Evolutionary conservation across 2,888 invertebrate genomes (phyloP).

Genomic region (Rugalucina vietnamica): DNA sequence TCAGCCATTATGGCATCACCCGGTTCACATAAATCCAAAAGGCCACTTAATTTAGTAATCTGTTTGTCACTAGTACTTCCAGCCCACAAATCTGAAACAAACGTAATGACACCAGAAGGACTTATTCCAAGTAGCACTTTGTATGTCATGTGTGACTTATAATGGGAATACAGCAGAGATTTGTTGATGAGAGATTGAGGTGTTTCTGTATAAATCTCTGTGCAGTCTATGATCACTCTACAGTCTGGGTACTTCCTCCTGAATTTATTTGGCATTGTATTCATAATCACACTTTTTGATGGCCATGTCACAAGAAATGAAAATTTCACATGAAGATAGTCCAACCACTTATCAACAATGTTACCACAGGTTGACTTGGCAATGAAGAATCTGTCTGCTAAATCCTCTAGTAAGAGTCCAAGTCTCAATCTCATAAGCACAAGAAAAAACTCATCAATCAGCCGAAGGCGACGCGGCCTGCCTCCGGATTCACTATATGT

Average conservation of each 20-base stretch:
- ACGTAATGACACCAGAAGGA: conserved; percentile 51
- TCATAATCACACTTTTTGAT: neutral
- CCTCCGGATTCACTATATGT: neutral
- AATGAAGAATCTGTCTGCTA: conserved; percentile 38
- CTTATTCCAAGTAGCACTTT: conserved; percentile 55
- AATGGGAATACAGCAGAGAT: conserved; percentile 44
- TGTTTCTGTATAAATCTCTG: conserved; percentile 54
- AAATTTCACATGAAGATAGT: conserved; percentile 28
- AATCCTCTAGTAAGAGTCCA: conserved; percentile 39
- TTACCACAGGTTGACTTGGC: conserved; percentile 27
- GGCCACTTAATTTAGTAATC: conserved; percentile 34
- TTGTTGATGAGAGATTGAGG: conserved; percentile 38
- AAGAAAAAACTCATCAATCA: conserved; percentile 44
- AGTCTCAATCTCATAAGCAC: conserved; percentile 43
- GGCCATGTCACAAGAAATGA: conserved; percentile 30
- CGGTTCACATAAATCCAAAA: conserved; percentile 49
- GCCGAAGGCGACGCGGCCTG: conserved; percentile 22
- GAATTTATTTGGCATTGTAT: conserved; percentile 43
- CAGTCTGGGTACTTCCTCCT: conserved; percentile 36
- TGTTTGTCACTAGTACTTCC: conserved; percentile 58
- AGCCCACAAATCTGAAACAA: conserved; percentile 55
- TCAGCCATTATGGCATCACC: conserved; percentile 64
- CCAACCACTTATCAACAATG: conserved; percentile 23
- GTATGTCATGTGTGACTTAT: conserved; percentile 56
- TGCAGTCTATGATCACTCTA: conserved; percentile 62